Evolutionary conservation across 2,113 vertebrate species (phyloP), one percentile per base, ranked within the genome.

Genomic region (Burhinus oedicnemus): DNA sequence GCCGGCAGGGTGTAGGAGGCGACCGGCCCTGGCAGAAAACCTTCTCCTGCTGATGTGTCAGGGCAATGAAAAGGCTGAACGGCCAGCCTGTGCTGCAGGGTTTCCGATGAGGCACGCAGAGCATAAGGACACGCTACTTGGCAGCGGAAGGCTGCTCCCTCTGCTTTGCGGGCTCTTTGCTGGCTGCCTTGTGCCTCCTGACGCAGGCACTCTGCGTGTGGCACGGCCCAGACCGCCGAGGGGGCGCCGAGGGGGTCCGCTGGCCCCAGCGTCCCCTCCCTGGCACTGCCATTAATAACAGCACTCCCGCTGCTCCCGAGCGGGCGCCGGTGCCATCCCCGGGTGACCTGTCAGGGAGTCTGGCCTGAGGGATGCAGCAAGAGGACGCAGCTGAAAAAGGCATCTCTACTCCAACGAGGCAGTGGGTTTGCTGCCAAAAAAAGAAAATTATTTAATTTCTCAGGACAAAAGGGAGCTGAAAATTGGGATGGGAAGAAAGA

Each of bases 401-500:
- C 27, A 32, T 87, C 77, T 87, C 76, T 72, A 21, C 17, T 72
- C 57, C 65, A 70, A 40, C 52, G 45, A 93, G 79, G 58, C 87
- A 55, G 61, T 19, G 2, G 0, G 36, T 79, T 71, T 42, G 25
- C 71, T 96, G 81, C 92, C 92, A 97, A 79, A 91, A 92, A 90
- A 64, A 44, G 30, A 86, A 86, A 91, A 90, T 74, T 20, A 78
- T 62, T 92, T 65, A n/a, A 95, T 95, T 90, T 90, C 78, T 89
- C 55, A 72, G 70, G 87, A 94, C 76, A 89, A 96, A 95, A 94
- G 93, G 14, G 38, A 87, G 49, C 52, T 94, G 74, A 90, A 95
- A 90, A 90, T 91, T 75, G 40, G 89, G 79, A 90, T 86, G 75
- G 64, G 77, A 95, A 93, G n/a, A 90, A 76, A 96, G 88, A 65